phyloP scores from a whole-genome alignment of 2,888 invertebrate genomes.

The Perdita meconis region DNA sequence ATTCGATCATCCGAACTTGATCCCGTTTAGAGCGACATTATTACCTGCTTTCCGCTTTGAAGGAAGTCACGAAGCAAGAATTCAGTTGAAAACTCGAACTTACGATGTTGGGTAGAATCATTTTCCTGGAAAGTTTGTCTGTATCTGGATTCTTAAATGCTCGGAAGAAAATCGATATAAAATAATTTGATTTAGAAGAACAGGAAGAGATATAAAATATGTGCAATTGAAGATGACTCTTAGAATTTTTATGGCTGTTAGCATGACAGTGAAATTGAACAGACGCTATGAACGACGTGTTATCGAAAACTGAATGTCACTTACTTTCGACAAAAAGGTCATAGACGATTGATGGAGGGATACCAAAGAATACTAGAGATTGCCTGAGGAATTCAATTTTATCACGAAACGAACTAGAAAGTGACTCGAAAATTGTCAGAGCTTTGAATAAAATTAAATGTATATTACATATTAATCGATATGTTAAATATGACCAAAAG shows the following conservation, averaged over 20 bases:
- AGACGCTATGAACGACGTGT: not conserved
- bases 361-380: not conserved
- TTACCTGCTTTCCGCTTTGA: slow-evolving; percentile 6
- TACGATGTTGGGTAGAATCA: not conserved
- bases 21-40: slow-evolving; percentile 1
- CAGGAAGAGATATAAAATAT: not conserved
- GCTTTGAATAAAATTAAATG: not conserved
- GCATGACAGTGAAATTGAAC: not conserved
- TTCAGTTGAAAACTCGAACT: not conserved
- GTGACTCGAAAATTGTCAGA: not conserved
- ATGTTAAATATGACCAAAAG: not conserved
- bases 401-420: not conserved
- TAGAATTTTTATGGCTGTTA: not conserved
- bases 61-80: not conserved
- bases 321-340: too few species aligned
- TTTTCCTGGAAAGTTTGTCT: slow-evolving; percentile 1
- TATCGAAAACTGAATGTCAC: not conserved
- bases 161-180: not conserved
- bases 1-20: slow-evolving; percentile 4
- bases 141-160: too few species aligned
- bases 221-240: not conserved
- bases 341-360: not conserved
- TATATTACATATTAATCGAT: not conserved
- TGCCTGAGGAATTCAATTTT: not conserved
- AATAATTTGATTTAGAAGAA: not conserved